Percentiles rank a stretch among this genome's conserved stretches.
These are phyloP conservation scores for Tiaroga cobitis DNA, from an alignment of 2,797 vertebrate species.

Conservation along the genomic window DNA sequence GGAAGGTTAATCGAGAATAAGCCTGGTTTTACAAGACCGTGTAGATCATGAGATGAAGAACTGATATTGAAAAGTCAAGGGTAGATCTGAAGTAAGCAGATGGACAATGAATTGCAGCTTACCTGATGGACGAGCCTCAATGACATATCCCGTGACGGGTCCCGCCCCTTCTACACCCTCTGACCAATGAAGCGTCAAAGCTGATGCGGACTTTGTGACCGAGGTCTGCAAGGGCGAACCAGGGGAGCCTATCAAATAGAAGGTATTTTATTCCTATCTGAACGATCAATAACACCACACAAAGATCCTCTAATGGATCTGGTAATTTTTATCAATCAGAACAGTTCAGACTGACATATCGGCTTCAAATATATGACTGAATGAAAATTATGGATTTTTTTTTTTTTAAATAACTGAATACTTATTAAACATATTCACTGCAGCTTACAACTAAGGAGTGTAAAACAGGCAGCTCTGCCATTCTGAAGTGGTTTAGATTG, in stretches of 20 bases:
- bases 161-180: constrained; percentile 83
- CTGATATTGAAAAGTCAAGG: neutral
- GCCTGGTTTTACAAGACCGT: neutral
- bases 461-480: neutral
- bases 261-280: neutral
- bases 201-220: constrained; percentile 87
- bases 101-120: neutral
- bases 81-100: neutral
- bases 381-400: neutral
- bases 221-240: constrained; percentile 85
- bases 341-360: neutral
- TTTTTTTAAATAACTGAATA: neutral
- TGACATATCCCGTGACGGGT: constrained; percentile 86
- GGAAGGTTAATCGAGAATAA: constrained; percentile 13
- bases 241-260: constrained; percentile 81
- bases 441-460: neutral
- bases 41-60: neutral
- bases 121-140: constrained; percentile 95
- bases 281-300: constrained; percentile 19
- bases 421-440: constrained; percentile 2
- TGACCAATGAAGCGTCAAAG: constrained; percentile 86
- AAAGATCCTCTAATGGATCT: neutral
- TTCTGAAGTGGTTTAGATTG: constrained; percentile 26
- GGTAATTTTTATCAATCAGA: constrained; percentile 7
- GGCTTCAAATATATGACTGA: neutral